phyloP scores from a whole-genome alignment of 2,797 vertebrate species.

The Sebastolobus alascanus region DNA sequence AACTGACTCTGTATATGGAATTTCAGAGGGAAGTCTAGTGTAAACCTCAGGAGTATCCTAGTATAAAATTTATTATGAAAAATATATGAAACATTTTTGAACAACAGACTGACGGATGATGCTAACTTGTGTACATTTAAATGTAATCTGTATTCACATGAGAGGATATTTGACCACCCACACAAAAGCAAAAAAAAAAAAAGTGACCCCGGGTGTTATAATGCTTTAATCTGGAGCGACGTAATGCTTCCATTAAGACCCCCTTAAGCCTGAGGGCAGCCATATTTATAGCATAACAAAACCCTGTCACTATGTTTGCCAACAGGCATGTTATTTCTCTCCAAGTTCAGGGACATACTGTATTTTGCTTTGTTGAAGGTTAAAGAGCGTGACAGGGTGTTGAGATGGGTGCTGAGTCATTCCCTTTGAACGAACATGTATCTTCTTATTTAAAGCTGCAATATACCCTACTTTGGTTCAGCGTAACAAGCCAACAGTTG shows the following conservation, averaged over 20 bases:
- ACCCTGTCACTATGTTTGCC: neutral
- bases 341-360: neutral
- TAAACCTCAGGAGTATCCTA: neutral
- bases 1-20: neutral
- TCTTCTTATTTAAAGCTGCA: neutral
- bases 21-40: neutral
- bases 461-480: neutral
- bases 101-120: neutral
- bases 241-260: neutral
- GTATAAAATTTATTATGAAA: neutral
- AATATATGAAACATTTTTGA: neutral
- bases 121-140: neutral
- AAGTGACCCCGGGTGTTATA: neutral
- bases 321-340: slow-evolving; percentile 7
- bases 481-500: neutral
- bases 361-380: slow-evolving; percentile 3
- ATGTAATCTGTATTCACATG: slow-evolving; percentile 16
- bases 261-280: slow-evolving; percentile 16
- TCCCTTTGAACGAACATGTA: neutral
- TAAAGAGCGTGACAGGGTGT: slow-evolving; percentile 10
- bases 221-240: slow-evolving; percentile 37
- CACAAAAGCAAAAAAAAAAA: slow-evolving; percentile 4
- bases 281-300: slow-evolving; percentile 37
- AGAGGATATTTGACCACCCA: slow-evolving; percentile 12
- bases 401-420: neutral